These are phyloP conservation scores for Scomberomorus guttatus DNA, from an alignment of 2,797 vertebrate species.

Conservation along the genomic window DNA sequence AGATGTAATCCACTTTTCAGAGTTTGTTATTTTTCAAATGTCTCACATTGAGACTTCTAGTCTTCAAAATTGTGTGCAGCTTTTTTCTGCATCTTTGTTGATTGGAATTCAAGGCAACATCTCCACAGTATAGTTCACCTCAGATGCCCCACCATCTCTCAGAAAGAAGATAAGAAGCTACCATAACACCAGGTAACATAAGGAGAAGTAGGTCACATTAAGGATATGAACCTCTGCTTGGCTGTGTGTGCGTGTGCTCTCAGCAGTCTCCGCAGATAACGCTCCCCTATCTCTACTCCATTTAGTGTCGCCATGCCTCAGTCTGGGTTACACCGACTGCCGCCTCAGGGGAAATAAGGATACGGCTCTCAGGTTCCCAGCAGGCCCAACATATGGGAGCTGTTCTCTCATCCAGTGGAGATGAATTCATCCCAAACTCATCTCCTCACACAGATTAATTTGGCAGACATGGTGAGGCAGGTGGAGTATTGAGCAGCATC, in stretches of 20 bases:
- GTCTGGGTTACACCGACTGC: conserved; percentile 64
- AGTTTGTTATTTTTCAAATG: conserved; percentile 18
- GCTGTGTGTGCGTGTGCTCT: conserved; percentile 4
- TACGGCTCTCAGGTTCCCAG: conserved; percentile 73
- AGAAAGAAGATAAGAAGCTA: conserved; percentile 55
- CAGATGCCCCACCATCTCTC: conserved; percentile 18
- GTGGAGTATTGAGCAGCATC: conserved; percentile 67
- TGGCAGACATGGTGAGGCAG: conserved; percentile 72
- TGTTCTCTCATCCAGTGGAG: conserved; percentile 68
- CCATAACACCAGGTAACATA: conserved; percentile 65
- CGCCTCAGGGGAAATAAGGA: conserved; percentile 79
- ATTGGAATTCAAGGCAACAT: conserved; percentile 53
- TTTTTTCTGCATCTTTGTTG: conserved; percentile 34
- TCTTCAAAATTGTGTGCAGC: background rate
- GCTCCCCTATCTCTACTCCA: conserved; percentile 70
- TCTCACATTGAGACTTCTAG: background rate
- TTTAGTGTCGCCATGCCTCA: conserved; percentile 67
- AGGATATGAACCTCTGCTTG: conserved; percentile 63
- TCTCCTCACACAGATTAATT: conserved; percentile 75
- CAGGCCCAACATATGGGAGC: conserved; percentile 75
- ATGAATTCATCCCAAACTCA: conserved; percentile 78
- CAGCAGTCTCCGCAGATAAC: conserved; percentile 64
- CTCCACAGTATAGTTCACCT: conserved; percentile 50
- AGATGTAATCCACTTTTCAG: background rate
- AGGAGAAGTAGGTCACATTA: conserved; percentile 74